phyloP scores from a whole-genome alignment of 2,888 invertebrate genomes.

The Sacculina carcini region DNA sequence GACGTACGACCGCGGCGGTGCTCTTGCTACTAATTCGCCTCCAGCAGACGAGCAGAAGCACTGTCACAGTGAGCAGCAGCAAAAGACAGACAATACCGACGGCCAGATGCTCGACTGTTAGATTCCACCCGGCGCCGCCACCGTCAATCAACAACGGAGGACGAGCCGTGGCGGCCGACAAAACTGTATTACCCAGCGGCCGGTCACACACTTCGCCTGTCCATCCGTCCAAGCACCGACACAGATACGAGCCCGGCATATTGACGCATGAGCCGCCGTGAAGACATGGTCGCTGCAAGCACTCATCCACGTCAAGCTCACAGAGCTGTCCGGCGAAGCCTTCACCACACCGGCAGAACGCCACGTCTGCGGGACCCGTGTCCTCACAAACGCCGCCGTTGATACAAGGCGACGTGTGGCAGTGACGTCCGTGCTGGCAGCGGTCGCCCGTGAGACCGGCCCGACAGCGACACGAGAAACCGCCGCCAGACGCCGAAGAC shows the following conservation, averaged over 20 bases:
- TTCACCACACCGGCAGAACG: constrained; percentile 53
- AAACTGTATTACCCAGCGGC: too few relatives aligned
- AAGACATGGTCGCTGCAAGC: constrained; percentile 56
- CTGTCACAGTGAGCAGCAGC: constrained; percentile 27
- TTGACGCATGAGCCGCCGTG: constrained; percentile 72
- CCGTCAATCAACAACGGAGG: too few relatives aligned
- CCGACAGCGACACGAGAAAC: constrained; percentile 47
- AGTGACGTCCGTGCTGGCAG: constrained; percentile 53
- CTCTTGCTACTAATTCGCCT: constrained; percentile 18
- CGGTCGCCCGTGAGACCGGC: constrained; percentile 30
- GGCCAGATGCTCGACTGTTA: constrained; percentile 35
- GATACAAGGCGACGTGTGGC: constrained; percentile 47
- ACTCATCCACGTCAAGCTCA: constrained; percentile 59
- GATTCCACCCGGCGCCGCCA: constrained; percentile 31
- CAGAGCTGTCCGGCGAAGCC: constrained; percentile 57
- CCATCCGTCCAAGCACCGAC: constrained; percentile 24
- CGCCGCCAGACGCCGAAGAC: constrained; percentile 24
- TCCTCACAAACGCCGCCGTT: constrained; percentile 76
- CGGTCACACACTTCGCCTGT: constrained; percentile 22
- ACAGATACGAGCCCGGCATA: constrained; percentile 23
- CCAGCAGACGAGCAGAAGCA: constrained; percentile 25
- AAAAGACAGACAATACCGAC: constrained; percentile 22
- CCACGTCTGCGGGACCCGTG: constrained; percentile 49
- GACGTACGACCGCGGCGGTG: too few relatives aligned
- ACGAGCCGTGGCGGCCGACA: too few relatives aligned